phyloP scores from a whole-genome alignment of 1,140 invertebrate species.

The Campodea augens region DNA sequence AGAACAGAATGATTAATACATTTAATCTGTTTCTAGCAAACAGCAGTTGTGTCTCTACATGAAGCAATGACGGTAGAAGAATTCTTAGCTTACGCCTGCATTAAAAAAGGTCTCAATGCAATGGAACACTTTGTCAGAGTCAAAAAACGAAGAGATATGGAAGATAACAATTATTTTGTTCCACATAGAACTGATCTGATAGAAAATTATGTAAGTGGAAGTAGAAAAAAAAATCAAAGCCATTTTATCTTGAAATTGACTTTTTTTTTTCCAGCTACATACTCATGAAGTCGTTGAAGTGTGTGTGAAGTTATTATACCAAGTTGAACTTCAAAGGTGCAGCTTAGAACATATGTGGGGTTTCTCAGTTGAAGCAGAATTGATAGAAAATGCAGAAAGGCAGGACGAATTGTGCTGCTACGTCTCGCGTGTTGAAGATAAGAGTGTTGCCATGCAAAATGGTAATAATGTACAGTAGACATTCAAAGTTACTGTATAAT shows the following conservation, averaged over 20 bases:
- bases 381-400: slow-evolving; percentile 84
- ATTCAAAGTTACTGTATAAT: too few relatives aligned
- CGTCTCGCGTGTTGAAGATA: slow-evolving; percentile 83
- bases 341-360: slow-evolving; percentile 92
- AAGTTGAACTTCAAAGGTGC: slow-evolving; percentile 75
- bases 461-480: slow-evolving; percentile 40
- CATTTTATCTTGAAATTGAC: slow-evolving; percentile 6
- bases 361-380: slow-evolving; percentile 88
- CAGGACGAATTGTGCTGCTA: slow-evolving; percentile 95
- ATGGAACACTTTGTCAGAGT: slow-evolving; percentile 91
- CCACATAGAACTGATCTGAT: slow-evolving; percentile 79
- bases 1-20: not conserved
- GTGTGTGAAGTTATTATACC: slow-evolving; percentile 89
- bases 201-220: slow-evolving; percentile 75
- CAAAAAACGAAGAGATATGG: slow-evolving; percentile 82
- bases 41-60: slow-evolving; percentile 62
- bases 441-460: slow-evolving; percentile 85
- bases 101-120: slow-evolving; percentile 69
- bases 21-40: slow-evolving; percentile 21
- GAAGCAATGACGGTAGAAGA: slow-evolving; percentile 88
- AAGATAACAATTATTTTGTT: slow-evolving; percentile 89
- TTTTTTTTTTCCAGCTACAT: slow-evolving; percentile 44
- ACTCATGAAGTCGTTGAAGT: slow-evolving; percentile 91
- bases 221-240: not conserved
- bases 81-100: slow-evolving; percentile 77